Percentiles rank a stretch among this genome's conserved stretches.
Evolutionary conservation across 2,888 invertebrate species (phyloP).

Genomic region (Amaurobius ferox): DNA sequence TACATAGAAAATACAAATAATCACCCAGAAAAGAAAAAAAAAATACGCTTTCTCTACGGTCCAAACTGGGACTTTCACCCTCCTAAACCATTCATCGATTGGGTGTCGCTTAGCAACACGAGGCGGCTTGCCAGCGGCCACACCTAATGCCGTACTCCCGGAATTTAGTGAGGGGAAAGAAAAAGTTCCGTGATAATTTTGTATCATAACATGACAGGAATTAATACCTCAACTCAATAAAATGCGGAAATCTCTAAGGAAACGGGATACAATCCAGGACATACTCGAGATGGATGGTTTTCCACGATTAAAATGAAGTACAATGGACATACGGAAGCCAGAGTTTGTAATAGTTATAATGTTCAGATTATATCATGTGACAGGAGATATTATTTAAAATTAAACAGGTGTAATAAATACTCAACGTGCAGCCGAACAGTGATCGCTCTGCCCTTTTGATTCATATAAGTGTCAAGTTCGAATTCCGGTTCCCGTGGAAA

Average conservation of each 20-base stretch:
- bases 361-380: too few relatives aligned
- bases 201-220: neutral
- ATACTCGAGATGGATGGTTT: too few relatives aligned
- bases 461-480: too few relatives aligned
- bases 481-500: too few relatives aligned
- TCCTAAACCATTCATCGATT: constrained; percentile 28
- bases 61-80: constrained; percentile 38
- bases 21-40: neutral
- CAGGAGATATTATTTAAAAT: too few relatives aligned
- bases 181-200: constrained; percentile 11
- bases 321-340: too few relatives aligned
- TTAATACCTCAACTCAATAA: neutral
- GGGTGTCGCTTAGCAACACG: constrained; percentile 41
- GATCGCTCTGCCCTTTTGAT: too few relatives aligned
- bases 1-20: too few relatives aligned
- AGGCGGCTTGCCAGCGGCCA: constrained; percentile 34
- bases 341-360: too few relatives aligned
- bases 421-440: too few relatives aligned
- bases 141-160: constrained; percentile 20
- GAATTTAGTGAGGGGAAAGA: constrained; percentile 11
- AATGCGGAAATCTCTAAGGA: neutral
- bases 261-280: neutral
- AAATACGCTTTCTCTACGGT: neutral
- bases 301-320: too few relatives aligned
- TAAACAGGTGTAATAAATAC: too few relatives aligned